phyloP scores from a whole-genome alignment of 2,113 vertebrate genomes.

The Ctenodactylus gundi region DNA sequence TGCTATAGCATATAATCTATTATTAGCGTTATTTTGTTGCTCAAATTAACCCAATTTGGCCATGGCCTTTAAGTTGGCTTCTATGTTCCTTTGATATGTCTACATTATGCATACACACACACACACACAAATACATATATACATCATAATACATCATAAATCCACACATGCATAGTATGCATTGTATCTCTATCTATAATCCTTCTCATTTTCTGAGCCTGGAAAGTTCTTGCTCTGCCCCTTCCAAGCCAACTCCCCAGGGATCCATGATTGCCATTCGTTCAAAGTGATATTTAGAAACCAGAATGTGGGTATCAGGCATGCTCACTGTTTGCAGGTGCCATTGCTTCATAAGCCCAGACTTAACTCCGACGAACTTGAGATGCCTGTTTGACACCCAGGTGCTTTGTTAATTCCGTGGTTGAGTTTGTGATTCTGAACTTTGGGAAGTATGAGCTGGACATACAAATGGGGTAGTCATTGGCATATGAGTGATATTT shows the following conservation, averaged over 20 bases:
- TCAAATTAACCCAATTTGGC: neutral
- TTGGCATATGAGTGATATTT: neutral
- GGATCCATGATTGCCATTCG: neutral
- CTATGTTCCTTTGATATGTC: neutral
- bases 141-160: no score
- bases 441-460: neutral
- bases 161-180: no score
- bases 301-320: neutral
- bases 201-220: slow-evolving; percentile 23
- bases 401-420: neutral
- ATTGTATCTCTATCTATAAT: neutral
- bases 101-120: neutral
- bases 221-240: neutral
- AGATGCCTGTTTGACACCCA: neutral
- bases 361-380: neutral
- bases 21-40: neutral
- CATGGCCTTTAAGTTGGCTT: neutral
- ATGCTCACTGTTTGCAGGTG: neutral
- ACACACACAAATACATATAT: neutral
- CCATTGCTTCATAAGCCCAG: neutral
- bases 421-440: neutral
- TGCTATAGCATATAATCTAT: neutral
- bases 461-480: neutral
- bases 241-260: neutral
- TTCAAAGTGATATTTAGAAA: slow-evolving; percentile 14